A percentile compares a stretch with the other conserved stretches of the same genome.
phyloP scores from a whole-genome alignment of 2,797 vertebrate species.

The Periophthalmus magnuspinnatus region DNA sequence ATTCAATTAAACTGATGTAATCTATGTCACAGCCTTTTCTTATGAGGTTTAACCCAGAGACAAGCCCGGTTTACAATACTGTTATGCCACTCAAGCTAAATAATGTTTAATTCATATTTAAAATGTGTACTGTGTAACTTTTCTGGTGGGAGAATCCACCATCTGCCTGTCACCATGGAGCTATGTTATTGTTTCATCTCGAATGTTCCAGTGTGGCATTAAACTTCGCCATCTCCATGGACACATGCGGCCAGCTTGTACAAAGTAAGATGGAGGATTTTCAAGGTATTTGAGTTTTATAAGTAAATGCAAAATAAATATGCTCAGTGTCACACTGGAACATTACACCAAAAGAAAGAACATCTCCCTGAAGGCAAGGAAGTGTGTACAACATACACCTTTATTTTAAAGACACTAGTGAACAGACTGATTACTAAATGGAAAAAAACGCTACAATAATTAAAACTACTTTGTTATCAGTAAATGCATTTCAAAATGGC shows the following conservation, averaged over 20 bases:
- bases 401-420: neutral
- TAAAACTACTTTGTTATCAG: neutral
- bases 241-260: too few species aligned
- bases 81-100: neutral
- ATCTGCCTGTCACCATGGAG: too few species aligned
- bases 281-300: neutral
- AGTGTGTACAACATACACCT: neutral
- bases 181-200: too few species aligned
- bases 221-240: too few species aligned
- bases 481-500: neutral
- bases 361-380: neutral
- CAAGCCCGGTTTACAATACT: neutral
- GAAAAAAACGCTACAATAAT: too few species aligned
- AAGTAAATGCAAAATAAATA: neutral
- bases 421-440: neutral
- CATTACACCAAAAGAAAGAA: neutral
- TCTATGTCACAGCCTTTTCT: neutral
- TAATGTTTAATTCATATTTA: neutral
- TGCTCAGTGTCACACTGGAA: neutral
- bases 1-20: slow-evolving; percentile 5
- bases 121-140: too few species aligned
- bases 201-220: too few species aligned
- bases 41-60: slow-evolving; percentile 1
- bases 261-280: neutral
- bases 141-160: too few species aligned